Conservation (phyloP, 2,797 vertebrate species). For the Pagetopsis macropterus region DNA sequence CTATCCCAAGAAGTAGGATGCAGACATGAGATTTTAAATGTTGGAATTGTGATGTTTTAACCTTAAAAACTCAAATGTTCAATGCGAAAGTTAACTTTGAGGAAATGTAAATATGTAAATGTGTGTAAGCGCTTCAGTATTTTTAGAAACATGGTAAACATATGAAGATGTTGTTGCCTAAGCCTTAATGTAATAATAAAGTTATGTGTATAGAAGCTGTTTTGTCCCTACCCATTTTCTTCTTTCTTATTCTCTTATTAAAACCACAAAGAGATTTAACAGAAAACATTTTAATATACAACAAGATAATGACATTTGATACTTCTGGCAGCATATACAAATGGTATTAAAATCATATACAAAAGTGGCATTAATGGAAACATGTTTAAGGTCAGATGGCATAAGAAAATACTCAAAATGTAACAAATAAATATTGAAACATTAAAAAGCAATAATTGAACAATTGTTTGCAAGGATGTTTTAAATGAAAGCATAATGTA, state of each 20-base stretch:
- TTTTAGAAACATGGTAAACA: slow-evolving; percentile 53
- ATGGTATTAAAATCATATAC: slow-evolving; percentile 32
- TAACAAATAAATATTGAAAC: slow-evolving; percentile 68
- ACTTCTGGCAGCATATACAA: slow-evolving; percentile 60
- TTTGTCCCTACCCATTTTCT: not conserved
- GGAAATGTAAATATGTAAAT: slow-evolving; percentile 49
- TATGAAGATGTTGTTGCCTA: slow-evolving; percentile 51
- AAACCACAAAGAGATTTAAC: slow-evolving; percentile 21
- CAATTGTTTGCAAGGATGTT: slow-evolving; percentile 27
- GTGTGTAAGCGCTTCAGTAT: slow-evolving; percentile 40
- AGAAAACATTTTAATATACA: slow-evolving; percentile 60
- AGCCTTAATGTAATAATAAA: slow-evolving; percentile 77
- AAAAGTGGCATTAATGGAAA: slow-evolving; percentile 61
- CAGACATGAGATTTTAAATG: slow-evolving; percentile 39
- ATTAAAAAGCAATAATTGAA: slow-evolving; percentile 61
- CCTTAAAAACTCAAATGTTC: not conserved
- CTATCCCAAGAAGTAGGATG: slow-evolving; percentile 3
- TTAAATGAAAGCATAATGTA: slow-evolving; percentile 36
- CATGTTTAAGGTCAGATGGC: slow-evolving; percentile 44
- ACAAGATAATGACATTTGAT: slow-evolving; percentile 36
- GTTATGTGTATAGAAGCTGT: slow-evolving; percentile 47
- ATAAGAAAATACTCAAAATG: slow-evolving; percentile 36
- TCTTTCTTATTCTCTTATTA: not conserved
- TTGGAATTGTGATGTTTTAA: slow-evolving; percentile 37
- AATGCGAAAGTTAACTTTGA: slow-evolving; percentile 26